These are phyloP conservation scores for Iselma pallidipennis DNA, from an alignment of 2,888 invertebrate species.

Conservation along the genomic window DNA sequence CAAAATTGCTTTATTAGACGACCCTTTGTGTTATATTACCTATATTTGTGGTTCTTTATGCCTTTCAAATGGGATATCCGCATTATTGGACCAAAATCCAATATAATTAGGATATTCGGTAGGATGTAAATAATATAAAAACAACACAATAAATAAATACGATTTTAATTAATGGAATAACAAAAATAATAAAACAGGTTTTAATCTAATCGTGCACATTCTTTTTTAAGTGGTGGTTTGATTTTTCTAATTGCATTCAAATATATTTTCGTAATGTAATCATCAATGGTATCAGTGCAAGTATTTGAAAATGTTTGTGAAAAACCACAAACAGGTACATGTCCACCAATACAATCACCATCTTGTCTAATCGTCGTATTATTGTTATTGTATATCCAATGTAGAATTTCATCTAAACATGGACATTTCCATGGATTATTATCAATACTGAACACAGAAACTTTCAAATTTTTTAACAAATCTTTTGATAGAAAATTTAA, in stretches of 20 bases:
- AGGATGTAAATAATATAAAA: no score
- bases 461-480: constrained; percentile 30
- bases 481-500: constrained; percentile 37
- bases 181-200: neutral
- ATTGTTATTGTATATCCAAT: constrained; percentile 30
- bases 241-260: neutral
- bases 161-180: no score
- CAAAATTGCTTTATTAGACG: no score
- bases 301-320: neutral
- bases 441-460: constrained; percentile 28
- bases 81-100: no score
- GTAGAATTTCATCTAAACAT: constrained; percentile 32
- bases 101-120: no score
- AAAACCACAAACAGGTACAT: constrained; percentile 6
- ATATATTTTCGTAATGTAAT: neutral
- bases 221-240: neutral
- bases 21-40: no score
- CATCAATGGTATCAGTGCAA: constrained; percentile 2
- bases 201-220: neutral
- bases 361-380: constrained; percentile 26
- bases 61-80: no score
- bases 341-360: constrained; percentile 20
- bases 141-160: no score
- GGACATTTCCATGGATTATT: constrained; percentile 43
- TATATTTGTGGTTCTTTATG: no score